Percentiles rank a stretch among this genome's conserved stretches.
Conservation (phyloP, 2,113 vertebrate species). For the Collichthys lucidus region DNA sequence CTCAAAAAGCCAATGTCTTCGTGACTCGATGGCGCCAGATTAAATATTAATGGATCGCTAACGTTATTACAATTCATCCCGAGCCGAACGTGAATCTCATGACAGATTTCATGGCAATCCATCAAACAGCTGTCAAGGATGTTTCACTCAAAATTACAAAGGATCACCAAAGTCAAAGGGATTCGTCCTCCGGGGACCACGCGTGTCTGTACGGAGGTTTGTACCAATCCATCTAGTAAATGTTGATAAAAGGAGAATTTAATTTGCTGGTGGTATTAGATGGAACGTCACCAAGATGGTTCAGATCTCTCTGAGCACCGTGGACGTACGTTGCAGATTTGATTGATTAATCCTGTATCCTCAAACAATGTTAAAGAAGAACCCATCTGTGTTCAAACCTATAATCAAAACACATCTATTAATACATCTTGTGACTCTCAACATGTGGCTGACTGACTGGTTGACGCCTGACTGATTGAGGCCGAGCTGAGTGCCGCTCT, state of each 20-base stretch:
- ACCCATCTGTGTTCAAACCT: neutral
- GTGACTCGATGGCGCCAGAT: neutral
- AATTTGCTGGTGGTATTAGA: neutral
- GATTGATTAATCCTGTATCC: neutral
- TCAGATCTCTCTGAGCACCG: neutral
- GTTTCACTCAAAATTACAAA: neutral
- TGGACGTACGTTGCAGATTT: neutral
- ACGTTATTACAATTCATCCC: neutral
- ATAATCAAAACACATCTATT: conserved; percentile 19
- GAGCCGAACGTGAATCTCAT: neutral
- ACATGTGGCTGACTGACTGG: conserved; percentile 6
- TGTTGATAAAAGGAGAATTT: neutral
- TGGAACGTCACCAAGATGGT: neutral
- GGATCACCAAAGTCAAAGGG: too few relatives aligned
- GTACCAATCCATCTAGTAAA: neutral
- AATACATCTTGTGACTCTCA: conserved; percentile 23
- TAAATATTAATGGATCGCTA: too few relatives aligned
- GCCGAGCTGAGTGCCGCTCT: conserved; percentile 33
- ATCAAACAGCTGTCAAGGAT: neutral
- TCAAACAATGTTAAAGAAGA: neutral
- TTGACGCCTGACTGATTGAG: conserved; percentile 54
- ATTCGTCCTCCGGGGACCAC: too few relatives aligned
- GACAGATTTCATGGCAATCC: neutral
- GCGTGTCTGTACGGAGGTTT: neutral
- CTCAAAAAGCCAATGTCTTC: too few relatives aligned